A percentile compares a stretch with the other conserved stretches of the same genome.
Evolutionary conservation across 2,888 invertebrate genomes (phyloP).

Genomic region (Cetonia aurata): DNA sequence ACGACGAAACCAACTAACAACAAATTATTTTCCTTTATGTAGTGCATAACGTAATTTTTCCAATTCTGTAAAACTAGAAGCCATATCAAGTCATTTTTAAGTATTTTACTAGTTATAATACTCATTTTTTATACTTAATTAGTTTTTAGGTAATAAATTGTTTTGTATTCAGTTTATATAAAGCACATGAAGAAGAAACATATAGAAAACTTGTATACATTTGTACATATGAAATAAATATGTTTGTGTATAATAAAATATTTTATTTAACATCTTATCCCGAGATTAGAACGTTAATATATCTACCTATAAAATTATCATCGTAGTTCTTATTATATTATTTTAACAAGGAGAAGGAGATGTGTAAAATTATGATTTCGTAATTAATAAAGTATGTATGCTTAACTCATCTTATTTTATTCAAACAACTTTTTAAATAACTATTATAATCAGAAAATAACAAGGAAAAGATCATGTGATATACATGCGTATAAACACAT

Average conservation of each 20-base stretch:
- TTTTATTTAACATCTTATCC: neutral
- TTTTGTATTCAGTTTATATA: constrained; percentile 43
- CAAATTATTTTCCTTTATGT: constrained; percentile 21
- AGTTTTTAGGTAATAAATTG: constrained; percentile 37
- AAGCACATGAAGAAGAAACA: constrained; percentile 41
- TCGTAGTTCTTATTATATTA: too few relatives aligned
- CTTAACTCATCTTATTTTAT: too few relatives aligned
- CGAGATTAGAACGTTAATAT: too few relatives aligned
- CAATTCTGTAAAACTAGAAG: constrained; percentile 39
- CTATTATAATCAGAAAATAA: too few relatives aligned
- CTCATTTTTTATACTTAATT: constrained; percentile 43
- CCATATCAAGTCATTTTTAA: constrained; percentile 44
- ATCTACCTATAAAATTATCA: too few relatives aligned
- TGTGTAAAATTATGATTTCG: too few relatives aligned
- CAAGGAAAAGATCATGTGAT: neutral
- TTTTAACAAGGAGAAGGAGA: too few relatives aligned
- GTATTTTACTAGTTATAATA: constrained; percentile 44
- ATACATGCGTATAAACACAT: neutral
- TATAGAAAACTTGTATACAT: constrained; percentile 53
- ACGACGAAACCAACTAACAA: constrained; percentile 6
- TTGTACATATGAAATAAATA: constrained; percentile 51
- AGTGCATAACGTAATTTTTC: constrained; percentile 22
- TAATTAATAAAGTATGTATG: too few relatives aligned
- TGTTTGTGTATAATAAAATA: constrained; percentile 47
- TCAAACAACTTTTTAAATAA: too few relatives aligned